phyloP scores from a whole-genome alignment of 2,797 vertebrate species.

The Sardinella longiceps region DNA sequence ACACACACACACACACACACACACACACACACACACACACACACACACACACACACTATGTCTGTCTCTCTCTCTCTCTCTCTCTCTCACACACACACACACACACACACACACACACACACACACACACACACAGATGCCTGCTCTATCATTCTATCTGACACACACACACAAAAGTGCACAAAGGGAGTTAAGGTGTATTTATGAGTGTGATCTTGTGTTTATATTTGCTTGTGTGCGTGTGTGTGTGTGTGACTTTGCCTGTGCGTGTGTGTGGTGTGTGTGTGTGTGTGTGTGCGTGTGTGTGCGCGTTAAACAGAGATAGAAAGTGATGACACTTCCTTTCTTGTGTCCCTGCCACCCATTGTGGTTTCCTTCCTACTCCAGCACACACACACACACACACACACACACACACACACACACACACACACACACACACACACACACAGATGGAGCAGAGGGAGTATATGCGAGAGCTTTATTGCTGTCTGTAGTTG shows the following conservation, averaged over 20 bases:
- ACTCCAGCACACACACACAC: neutral
- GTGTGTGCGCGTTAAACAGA: neutral
- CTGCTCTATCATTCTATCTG: too few relatives aligned
- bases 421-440: too few relatives aligned
- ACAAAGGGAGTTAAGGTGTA: neutral
- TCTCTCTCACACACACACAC: neutral
- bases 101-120: neutral
- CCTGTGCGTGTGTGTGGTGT: too few relatives aligned
- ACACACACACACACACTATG: too few relatives aligned
- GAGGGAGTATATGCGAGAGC: neutral
- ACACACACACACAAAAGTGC: neutral
- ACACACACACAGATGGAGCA: neutral
- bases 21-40: too few relatives aligned
- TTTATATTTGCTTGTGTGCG: neutral
- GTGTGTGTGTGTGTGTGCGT: neutral
- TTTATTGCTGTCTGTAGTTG: neutral
- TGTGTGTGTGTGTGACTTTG: too few relatives aligned
- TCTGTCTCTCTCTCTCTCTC: too few relatives aligned
- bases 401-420: too few relatives aligned
- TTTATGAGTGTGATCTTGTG: neutral
- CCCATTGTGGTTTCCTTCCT: slow-evolving; percentile 6
- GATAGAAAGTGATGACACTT: slow-evolving; percentile 8
- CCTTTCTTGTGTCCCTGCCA: neutral
- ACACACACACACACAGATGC: neutral
- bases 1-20: neutral